Conservation (phyloP, 2,797 vertebrate genomes). For the Podarcis lilfordi region DNA sequence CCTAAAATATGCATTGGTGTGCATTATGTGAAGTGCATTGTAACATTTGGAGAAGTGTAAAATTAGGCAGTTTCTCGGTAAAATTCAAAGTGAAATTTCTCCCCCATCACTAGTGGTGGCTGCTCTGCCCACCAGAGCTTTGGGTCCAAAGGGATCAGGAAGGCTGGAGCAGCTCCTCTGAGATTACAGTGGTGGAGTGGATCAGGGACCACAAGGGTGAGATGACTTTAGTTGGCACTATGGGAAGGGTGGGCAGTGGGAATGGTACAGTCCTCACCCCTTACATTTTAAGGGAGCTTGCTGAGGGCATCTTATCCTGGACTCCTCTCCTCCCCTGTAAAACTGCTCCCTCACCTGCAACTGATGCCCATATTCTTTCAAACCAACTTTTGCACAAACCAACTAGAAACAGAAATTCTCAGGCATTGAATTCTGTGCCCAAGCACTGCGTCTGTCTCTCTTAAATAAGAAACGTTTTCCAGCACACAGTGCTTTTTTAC, state of each 20-base stretch:
- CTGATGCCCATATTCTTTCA: background rate
- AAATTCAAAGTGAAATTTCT: background rate
- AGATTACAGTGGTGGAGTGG: no score
- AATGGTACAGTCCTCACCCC: background rate
- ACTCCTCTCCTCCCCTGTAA: background rate
- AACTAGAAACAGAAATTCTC: background rate
- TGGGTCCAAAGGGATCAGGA: background rate
- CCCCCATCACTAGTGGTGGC: background rate
- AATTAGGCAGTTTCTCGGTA: background rate
- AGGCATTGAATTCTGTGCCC: background rate
- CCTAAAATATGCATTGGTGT: no score
- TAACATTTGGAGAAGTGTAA: no score
- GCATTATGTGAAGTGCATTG: no score
- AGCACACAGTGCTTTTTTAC: background rate
- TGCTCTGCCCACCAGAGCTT: background rate
- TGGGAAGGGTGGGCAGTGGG: background rate
- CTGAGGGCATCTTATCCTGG: background rate
- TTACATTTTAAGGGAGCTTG: no score
- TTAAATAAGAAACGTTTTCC: background rate
- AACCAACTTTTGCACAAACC: background rate
- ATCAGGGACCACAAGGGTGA: no score
- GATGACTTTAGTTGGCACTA: background rate
- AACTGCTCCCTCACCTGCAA: background rate
- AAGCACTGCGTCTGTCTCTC: no score
- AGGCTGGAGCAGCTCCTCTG: background rate